Evolutionary conservation across 2,888 invertebrate genomes (phyloP).

Genomic region (Xestia c-nigrum): DNA sequence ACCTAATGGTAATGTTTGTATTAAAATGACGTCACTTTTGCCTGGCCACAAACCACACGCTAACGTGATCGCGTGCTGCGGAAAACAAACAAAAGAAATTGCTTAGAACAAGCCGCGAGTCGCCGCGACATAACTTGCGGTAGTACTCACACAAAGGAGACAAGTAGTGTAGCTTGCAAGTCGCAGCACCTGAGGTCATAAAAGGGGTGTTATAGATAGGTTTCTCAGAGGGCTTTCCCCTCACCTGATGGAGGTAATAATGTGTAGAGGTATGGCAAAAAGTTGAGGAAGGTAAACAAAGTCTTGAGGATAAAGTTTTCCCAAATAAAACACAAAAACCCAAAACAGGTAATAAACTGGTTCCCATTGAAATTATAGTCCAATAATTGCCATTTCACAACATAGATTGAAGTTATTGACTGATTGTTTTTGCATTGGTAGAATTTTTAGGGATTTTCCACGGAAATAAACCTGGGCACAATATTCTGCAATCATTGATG

Average conservation of each 20-base stretch:
- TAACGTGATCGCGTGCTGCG: background rate
- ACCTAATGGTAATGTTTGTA: background rate
- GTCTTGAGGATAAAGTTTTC: slow-evolving; percentile 22
- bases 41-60: background rate
- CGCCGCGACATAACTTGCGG: background rate
- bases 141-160: background rate
- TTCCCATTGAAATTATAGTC: background rate
- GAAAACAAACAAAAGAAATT: background rate
- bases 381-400: background rate
- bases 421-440: background rate
- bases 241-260: slow-evolving; percentile 11
- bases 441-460: background rate
- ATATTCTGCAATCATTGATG: background rate
- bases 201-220: background rate
- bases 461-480: background rate
- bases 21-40: background rate
- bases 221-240: background rate
- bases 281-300: slow-evolving; percentile 3
- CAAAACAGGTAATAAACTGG: slow-evolving; percentile 13
- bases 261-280: background rate
- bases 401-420: background rate
- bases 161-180: background rate
- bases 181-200: background rate
- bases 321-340: slow-evolving; percentile 1
- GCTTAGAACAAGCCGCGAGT: background rate